Evolutionary conservation across 2,888 invertebrate genomes (phyloP).

Genomic region (Drosophila tanythrix): DNA sequence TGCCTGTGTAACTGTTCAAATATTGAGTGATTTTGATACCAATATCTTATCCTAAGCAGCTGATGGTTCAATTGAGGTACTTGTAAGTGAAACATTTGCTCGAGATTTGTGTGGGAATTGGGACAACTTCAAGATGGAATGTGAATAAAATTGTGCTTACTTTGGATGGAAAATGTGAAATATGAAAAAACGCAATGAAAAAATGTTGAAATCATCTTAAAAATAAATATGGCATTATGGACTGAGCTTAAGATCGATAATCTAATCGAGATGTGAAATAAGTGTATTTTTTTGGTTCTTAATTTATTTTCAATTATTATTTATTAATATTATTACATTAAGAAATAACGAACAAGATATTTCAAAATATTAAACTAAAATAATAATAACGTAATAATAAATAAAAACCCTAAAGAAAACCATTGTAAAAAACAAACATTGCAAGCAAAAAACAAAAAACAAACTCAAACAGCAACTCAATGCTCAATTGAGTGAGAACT

Average conservation of each 20-base stretch:
- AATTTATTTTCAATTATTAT: not conserved
- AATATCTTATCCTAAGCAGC: constrained; percentile 1
- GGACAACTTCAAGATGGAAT: not conserved
- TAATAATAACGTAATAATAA: not conserved
- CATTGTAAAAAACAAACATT: not conserved
- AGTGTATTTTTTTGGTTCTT: not conserved
- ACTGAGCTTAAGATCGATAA: not conserved
- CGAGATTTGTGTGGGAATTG: not conserved
- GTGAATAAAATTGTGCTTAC: not conserved
- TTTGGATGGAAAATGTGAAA: not conserved
- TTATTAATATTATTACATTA: too few species aligned
- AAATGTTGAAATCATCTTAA: not conserved
- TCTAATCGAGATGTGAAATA: not conserved
- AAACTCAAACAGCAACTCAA: constrained; percentile 32
- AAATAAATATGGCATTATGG: not conserved
- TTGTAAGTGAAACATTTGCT: not conserved
- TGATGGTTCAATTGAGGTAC: not conserved
- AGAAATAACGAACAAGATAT: not conserved
- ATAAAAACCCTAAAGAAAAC: not conserved
- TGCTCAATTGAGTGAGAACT: constrained; percentile 40
- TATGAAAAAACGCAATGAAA: not conserved
- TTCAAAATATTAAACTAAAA: not conserved
- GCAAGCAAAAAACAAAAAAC: not conserved
- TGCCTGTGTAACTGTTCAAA: constrained; percentile 6
- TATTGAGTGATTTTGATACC: not conserved